These are phyloP conservation scores for Acanthiza pusilla DNA, from an alignment of 2,797 vertebrate species.

Conservation along the genomic window DNA sequence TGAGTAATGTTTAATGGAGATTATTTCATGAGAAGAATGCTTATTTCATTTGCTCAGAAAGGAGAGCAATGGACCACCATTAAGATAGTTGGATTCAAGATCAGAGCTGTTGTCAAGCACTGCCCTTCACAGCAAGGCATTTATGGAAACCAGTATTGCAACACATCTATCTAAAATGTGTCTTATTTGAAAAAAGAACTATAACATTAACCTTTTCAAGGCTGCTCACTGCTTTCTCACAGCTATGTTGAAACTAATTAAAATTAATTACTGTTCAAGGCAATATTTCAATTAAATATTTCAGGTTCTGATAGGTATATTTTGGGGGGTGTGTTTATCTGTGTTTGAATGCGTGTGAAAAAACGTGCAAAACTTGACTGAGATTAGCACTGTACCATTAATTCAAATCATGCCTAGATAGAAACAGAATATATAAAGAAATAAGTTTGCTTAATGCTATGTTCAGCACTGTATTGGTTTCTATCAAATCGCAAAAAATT, in stretches of 20 bases:
- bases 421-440: background rate
- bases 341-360: background rate
- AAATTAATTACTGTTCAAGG: background rate
- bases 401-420: background rate
- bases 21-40: background rate
- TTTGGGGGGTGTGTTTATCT: accelerated
- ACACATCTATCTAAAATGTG: background rate
- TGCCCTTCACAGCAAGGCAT: background rate
- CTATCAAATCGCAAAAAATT: background rate
- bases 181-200: background rate
- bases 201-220: background rate
- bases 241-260: background rate
- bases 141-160: background rate
- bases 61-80: background rate
- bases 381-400: background rate
- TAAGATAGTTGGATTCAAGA: background rate
- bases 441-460: background rate
- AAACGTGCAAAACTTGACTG: background rate
- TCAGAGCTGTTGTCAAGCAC: background rate
- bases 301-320: background rate
- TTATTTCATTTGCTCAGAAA: background rate
- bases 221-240: background rate
- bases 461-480: background rate
- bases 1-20: background rate
- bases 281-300: background rate